Evolutionary conservation across 2,888 invertebrate genomes (phyloP), one percentile per base, ranked within the genome.

Genomic region (Euzetes globulus): DNA sequence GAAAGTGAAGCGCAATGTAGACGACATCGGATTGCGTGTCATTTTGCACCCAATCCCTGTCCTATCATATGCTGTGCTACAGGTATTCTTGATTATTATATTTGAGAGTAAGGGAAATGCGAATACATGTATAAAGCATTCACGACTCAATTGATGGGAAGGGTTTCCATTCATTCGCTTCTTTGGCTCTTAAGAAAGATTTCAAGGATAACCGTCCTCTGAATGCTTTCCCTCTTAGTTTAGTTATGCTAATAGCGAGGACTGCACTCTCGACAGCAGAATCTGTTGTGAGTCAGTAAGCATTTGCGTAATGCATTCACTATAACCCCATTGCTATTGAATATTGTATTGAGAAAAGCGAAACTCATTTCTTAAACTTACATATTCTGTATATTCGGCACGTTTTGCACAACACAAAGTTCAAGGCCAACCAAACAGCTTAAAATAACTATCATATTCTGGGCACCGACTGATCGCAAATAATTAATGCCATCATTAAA

Each of bases 121-220:
- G 45, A 68, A 33, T 13, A 33, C 33, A 60, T 60, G 33, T 60
- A 60, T 27, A 58, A 60, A 60, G 60, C 60, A 60, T 33, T 58
- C 19, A 13, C 22, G 25, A 25, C 22, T 60, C 29, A 60, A 45
- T 22, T 68, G 68, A 68, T 68, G 68, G 68, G 68, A 68, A 68
- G 68, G 68, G 68, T 68, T 68, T 37, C 68, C 68, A 68, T 68
- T 68, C 41, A 68, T 68, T 68, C n/a, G 22, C 41, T 45, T 68
- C 45, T 45, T 22, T 19, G 27, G 33, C 68, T 60, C 41, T 68
- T 68, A 68, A 68, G 41, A 41, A 68, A 68, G 11, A 68, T 41
- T 68, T 68, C 68, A 68, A 68, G 68, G 68, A 68, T 68, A 68
- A 68, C 41, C 68, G 41, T 68, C 45, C 68, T 68, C 60, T 33